These are phyloP conservation scores for sheep (Ovis aries) DNA, from an alignment of 2,113 vertebrate genomes.

Conservation along the genomic window DNA sequence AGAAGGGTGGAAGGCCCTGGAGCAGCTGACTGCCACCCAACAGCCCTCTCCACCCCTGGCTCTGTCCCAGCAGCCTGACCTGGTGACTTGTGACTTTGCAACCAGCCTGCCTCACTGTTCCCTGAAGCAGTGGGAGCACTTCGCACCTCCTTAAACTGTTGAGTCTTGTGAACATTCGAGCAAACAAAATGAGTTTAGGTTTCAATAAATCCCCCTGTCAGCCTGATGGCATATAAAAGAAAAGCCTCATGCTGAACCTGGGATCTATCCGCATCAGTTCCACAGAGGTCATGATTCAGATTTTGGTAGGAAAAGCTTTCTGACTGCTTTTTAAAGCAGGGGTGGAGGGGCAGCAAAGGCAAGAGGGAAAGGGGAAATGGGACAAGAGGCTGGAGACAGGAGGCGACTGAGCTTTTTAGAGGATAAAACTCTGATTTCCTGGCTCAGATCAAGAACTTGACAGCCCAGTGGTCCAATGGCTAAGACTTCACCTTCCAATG, in stretches of 20 bases:
- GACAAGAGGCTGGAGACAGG: neutral
- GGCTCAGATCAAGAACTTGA: neutral
- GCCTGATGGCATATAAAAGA: neutral
- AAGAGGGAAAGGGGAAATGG: neutral
- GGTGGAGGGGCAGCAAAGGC: neutral
- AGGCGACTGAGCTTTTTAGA: neutral
- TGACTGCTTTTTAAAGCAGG: neutral
- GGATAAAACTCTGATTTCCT: neutral
- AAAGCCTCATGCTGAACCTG: conserved; percentile 57
- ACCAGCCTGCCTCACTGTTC: neutral
- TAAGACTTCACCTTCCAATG: neutral
- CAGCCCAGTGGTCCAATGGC: neutral
- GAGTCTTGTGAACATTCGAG: conserved; percentile 42
- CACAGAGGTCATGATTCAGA: conserved; percentile 47
- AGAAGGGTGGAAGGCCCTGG: neutral
- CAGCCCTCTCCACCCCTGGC: neutral
- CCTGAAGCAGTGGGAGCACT: neutral
- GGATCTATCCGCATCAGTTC: conserved; percentile 46
- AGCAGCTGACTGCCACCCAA: neutral
- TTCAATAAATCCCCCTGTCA: conserved; percentile 60
- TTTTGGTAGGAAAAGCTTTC: conserved; percentile 60
- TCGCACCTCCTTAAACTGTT: conserved; percentile 41
- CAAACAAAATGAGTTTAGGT: conserved; percentile 74
- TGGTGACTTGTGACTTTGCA: too few species aligned
- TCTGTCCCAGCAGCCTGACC: neutral